Evolutionary conservation across 2,113 vertebrate species (phyloP), one percentile per base, ranked within the genome.

Genomic region (Gallinago paraguaiae): DNA sequence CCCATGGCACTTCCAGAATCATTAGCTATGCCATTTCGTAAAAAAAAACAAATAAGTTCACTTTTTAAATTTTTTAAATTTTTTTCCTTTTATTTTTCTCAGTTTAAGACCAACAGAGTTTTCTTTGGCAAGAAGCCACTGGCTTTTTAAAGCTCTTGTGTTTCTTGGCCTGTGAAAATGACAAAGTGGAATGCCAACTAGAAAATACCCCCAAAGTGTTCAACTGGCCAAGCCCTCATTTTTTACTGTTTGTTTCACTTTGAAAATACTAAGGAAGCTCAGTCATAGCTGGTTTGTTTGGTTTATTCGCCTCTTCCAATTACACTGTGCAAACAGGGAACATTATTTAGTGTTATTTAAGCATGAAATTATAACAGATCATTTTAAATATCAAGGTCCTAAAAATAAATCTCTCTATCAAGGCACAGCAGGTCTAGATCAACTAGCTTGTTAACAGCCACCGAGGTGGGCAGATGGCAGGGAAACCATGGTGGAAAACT

Each of bases 301-400:
- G 95, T 97, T 95, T 95, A 85, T 96, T 97, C 5, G 16, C 96
- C 94, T 97, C 97, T 97, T 97, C 97, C 96, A 98, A 98, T 98
- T 98, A 98, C 94, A 78, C 95, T 97, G 92, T 93, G 97, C 96
- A 98, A 98, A 98, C 95, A 97, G 68, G 91, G 97, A 93, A 96
- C 91, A 89, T 97, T 97, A 98, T 98, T 98, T 98, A 96, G 96
- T 98, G 97, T 98, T 98, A 97, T 97, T 98, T 98, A 98, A 98
- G 97, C 98, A 98, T 97, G 97, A 98, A 98, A 98, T 98, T 98
- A 95, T 98, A 98, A 97, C 97, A 96, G 97, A 97, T 98, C 95
- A 94, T 98, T 98, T 97, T 96, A 98, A 98, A 98, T 98, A 98
- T 96, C 97, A 97, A 97, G 88, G 92, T 81, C 92, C 97, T 97